These are phyloP conservation scores for Caenorhabditis sp. DNA, from an alignment of 2,888 invertebrate species.

Conservation along the genomic window DNA sequence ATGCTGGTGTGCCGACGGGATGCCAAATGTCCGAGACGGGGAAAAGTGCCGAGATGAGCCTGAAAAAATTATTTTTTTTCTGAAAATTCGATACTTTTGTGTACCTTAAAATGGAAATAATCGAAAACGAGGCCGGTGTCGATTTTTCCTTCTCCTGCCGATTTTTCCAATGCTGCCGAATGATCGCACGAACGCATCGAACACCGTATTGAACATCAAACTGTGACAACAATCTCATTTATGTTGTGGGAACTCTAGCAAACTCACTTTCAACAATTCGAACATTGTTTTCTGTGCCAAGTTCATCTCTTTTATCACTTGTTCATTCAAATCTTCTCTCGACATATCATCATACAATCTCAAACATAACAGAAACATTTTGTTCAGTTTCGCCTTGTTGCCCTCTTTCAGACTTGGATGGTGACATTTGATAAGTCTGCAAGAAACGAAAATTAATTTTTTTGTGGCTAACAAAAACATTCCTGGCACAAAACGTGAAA, in stretches of 20 bases:
- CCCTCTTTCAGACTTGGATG: constrained; percentile 82
- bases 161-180: constrained; percentile 48
- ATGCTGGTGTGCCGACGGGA: constrained; percentile 84
- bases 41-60: constrained; percentile 82
- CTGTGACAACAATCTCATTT: constrained; percentile 42
- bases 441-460: constrained; percentile 69
- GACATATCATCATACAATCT: constrained; percentile 48
- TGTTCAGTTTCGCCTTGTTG: constrained; percentile 80
- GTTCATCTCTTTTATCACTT: constrained; percentile 24
- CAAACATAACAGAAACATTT: constrained; percentile 78
- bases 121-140: constrained; percentile 37
- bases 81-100: too few relatives aligned
- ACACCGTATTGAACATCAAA: constrained; percentile 55
- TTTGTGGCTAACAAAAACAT: not conserved
- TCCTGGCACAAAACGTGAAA: not conserved
- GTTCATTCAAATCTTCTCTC: constrained; percentile 21
- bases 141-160: constrained; percentile 30
- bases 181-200: constrained; percentile 55
- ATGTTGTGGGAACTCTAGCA: not conserved
- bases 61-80: constrained; percentile 78
- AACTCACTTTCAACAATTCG: constrained; percentile 37
- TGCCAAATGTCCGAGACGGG: constrained; percentile 90
- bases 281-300: constrained; percentile 23
- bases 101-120: constrained; percentile 28
- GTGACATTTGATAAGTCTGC: constrained; percentile 86